These are phyloP conservation scores for Cydia strobilella DNA, from an alignment of 1,140 invertebrate genomes.

Conservation along the genomic window DNA sequence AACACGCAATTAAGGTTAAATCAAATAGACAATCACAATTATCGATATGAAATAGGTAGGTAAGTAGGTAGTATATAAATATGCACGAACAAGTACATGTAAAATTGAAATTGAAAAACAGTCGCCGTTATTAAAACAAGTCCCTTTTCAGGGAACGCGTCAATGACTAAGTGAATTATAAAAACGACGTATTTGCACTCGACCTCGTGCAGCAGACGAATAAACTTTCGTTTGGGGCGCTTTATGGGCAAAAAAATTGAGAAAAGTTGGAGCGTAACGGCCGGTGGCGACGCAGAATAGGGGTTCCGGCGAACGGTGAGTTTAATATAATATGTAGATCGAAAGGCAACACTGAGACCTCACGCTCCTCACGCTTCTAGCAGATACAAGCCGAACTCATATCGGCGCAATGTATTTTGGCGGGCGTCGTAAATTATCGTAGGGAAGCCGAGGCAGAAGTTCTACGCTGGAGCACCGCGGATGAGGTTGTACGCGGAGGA, in stretches of 20 bases:
- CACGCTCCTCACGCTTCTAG: slow-evolving; percentile 54
- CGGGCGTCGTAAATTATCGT: slow-evolving; percentile 76
- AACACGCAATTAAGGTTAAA: too few relatives aligned
- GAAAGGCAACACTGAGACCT: slow-evolving; percentile 69
- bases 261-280: slow-evolving; percentile 77
- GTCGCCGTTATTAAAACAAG: slow-evolving; percentile 62
- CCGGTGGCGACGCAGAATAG: slow-evolving; percentile 64
- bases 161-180: slow-evolving; percentile 76
- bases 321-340: slow-evolving; percentile 81
- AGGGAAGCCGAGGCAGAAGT: slow-evolving; percentile 69
- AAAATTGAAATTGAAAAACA: slow-evolving; percentile 24
- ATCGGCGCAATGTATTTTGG: slow-evolving; percentile 72
- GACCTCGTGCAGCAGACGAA: slow-evolving; percentile 70
- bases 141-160: slow-evolving; percentile 59
- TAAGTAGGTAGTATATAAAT: too few relatives aligned
- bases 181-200: slow-evolving; percentile 76
- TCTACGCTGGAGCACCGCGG: slow-evolving; percentile 57
- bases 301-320: slow-evolving; percentile 54
- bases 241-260: slow-evolving; percentile 79
- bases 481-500: slow-evolving; percentile 59
- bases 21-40: too few relatives aligned
- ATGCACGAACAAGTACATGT: not conserved
- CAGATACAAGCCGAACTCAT: slow-evolving; percentile 65
- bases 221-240: slow-evolving; percentile 74
- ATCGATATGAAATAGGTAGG: not conserved